Evolutionary conservation across 2,113 vertebrate species (phyloP).

Genomic region (Oryzias celebensis): DNA sequence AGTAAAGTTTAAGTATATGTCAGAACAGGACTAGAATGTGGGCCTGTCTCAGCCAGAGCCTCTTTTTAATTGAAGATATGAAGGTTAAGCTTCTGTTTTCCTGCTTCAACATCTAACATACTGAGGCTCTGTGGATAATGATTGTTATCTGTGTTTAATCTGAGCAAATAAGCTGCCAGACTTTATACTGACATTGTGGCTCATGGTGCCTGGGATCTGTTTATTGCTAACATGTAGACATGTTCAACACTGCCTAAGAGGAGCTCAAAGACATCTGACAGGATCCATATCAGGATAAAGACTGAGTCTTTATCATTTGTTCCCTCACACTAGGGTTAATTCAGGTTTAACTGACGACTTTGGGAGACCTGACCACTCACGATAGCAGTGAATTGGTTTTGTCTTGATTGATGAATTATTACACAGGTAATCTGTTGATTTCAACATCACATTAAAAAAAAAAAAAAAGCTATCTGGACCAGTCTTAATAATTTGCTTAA

Average conservation of each 20-base stretch:
- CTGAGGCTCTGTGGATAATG: conserved; percentile 12
- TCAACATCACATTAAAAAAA: too few relatives aligned
- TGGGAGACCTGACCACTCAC: not conserved
- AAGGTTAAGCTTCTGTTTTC: conserved; percentile 22
- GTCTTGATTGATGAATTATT: not conserved
- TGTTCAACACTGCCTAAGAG: conserved; percentile 8
- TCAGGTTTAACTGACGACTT: not conserved
- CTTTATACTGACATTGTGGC: conserved; percentile 49
- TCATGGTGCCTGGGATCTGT: conserved; percentile 23
- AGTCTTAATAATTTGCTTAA: not conserved
- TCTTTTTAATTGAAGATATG: conserved; percentile 17
- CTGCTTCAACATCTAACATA: conserved; percentile 42
- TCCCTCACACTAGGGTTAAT: not conserved
- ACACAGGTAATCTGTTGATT: not conserved
- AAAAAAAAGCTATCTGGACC: too few relatives aligned
- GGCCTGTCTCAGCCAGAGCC: conserved; percentile 19
- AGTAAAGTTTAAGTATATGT: conserved; percentile 45
- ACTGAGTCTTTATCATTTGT: not conserved
- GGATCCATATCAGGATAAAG: conserved; percentile 1
- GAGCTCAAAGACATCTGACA: not conserved
- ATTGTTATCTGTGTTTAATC: conserved; percentile 52
- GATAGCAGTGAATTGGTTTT: not conserved
- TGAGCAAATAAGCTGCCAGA: conserved; percentile 51
- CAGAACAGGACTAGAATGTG: conserved; percentile 7
- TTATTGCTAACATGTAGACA: conserved; percentile 40